Evolutionary conservation across 2,113 vertebrate species (phyloP).

Genomic region (Planiliza haematocheilus): DNA sequence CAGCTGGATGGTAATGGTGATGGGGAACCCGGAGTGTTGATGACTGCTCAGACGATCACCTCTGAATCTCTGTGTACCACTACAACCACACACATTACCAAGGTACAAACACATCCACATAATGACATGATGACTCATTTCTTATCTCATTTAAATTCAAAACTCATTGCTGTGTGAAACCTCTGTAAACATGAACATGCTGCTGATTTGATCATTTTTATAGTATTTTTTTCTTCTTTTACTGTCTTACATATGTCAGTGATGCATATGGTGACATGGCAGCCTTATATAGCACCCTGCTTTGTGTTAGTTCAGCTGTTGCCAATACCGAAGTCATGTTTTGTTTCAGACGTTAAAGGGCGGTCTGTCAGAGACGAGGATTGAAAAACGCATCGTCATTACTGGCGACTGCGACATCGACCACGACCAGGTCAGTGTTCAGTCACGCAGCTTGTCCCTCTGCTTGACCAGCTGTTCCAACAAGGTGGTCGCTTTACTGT

Average conservation of each 20-base stretch:
- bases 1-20: conserved; percentile 90
- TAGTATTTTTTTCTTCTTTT: no score
- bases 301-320: no score
- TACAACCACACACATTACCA: conserved; percentile 98
- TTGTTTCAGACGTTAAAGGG: conserved; percentile 84
- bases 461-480: neutral
- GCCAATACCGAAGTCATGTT: neutral
- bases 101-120: conserved; percentile 87
- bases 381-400: conserved; percentile 99
- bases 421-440: conserved; percentile 92
- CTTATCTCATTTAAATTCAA: no score
- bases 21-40: conserved; percentile 88
- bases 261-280: neutral
- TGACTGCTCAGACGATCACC: conserved; percentile 98
- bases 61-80: conserved; percentile 96
- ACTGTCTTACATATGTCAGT: neutral
- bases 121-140: no score
- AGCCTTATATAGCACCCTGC: no score
- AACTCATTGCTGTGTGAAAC: no score
- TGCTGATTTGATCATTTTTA: no score
- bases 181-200: no score
- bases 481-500: neutral
- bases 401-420: conserved; percentile 98
- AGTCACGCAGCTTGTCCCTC: neutral
- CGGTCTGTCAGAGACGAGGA: conserved; percentile 97